Conservation (phyloP, 2,888 invertebrate genomes). For the Hymenopus coronatus region DNA sequence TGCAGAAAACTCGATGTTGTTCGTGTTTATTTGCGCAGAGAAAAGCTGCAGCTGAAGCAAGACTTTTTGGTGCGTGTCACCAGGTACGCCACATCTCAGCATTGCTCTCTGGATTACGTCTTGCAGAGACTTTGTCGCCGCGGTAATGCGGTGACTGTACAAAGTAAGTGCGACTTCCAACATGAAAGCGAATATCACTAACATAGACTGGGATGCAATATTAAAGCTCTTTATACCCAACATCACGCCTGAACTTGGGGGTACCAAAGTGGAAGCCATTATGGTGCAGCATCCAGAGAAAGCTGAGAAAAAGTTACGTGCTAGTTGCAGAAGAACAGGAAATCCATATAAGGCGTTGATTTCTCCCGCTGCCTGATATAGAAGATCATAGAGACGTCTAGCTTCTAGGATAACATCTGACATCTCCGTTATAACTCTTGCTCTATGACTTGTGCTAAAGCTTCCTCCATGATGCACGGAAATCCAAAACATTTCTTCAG, state of each 20-base stretch:
- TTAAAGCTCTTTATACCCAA: neutral
- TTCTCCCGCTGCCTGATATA: neutral
- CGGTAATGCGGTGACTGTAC: neutral
- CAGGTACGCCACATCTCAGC: neutral
- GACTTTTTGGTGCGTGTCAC: neutral
- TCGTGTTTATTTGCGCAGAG: neutral
- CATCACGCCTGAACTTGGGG: neutral
- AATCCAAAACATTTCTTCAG: too few relatives aligned
- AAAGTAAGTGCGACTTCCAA: neutral
- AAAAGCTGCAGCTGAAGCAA: neutral
- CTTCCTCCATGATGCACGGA: too few relatives aligned
- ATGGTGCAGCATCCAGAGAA: neutral
- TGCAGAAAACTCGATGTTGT: neutral
- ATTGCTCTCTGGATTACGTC: neutral
- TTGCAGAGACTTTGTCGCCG: neutral
- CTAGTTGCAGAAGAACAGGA: neutral
- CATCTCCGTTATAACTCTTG: neutral
- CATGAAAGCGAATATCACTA: neutral
- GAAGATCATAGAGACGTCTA: neutral
- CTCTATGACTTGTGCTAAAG: neutral
- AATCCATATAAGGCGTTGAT: neutral
- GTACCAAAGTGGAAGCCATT: neutral
- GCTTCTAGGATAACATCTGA: neutral
- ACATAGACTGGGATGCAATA: neutral
- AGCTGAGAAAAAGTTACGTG: neutral